phyloP scores from a whole-genome alignment of 2,797 vertebrate species.

The Acridotheres tristis region DNA sequence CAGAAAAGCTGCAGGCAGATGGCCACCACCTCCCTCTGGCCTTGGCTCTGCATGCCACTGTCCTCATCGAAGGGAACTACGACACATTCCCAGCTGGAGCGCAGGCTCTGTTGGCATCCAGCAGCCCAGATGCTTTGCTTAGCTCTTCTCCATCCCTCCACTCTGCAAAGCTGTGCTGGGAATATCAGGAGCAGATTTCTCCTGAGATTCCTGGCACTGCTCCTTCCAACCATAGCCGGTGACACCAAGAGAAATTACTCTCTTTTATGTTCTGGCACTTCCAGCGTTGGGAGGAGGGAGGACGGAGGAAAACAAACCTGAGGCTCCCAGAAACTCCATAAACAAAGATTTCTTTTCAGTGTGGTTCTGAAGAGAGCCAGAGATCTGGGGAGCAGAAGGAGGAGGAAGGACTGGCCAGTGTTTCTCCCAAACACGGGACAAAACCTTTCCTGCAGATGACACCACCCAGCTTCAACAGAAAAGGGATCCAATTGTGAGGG shows the following conservation, averaged over 20 bases:
- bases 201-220: not conserved
- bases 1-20: not conserved
- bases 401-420: not conserved
- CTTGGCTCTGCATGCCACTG: not conserved
- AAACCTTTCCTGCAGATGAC: not conserved
- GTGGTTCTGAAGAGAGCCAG: not conserved
- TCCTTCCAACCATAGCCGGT: not conserved
- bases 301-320: constrained; percentile 19
- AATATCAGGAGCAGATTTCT: constrained; percentile 46
- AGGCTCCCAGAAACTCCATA: constrained; percentile 37
- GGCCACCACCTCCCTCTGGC: not conserved
- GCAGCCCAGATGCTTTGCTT: not conserved
- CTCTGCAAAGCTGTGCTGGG: not conserved
- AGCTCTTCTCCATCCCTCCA: not conserved
- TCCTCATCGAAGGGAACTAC: not conserved
- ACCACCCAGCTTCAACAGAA: not conserved
- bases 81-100: not conserved
- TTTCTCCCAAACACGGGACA: not conserved
- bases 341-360: constrained; percentile 22
- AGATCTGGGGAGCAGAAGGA: not conserved
- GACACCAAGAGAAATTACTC: not conserved
- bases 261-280: constrained; percentile 34
- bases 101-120: not conserved
- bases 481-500: not conserved
- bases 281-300: not conserved